Evolutionary conservation across 2,113 vertebrate species (phyloP), one percentile per base, ranked within the genome.

Genomic region (Xiphophorus couchianus): DNA sequence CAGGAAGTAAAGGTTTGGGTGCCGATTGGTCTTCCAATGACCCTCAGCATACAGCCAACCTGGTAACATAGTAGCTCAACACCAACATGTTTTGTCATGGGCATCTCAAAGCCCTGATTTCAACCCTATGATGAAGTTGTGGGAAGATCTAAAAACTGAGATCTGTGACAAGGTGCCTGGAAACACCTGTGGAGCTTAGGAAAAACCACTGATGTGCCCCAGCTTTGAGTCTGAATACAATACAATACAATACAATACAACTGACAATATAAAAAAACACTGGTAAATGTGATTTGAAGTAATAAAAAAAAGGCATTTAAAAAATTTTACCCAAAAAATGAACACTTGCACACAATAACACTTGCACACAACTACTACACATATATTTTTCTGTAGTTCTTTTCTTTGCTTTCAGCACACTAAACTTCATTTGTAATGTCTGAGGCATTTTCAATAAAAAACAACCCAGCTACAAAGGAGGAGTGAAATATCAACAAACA

Each of bases 401-500:
- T 72, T 29, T 69, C 44, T 69, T 54, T 69, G 44, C 11, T 51
- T 9, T 15, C 25, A 25, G 29, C n/a, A 27, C 2, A 28, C 14
- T n/a, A 58, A n/a, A 58, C 22, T 58, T 58, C 25, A 11, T n/a
- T 19, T 11, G 27, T 51, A 51, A 48, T 28, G 25, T 48, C 28
- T 25, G 42, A 13, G 3, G 1, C 31, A n/a, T 69, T 17, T 30
- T 22, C 10, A 33, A 12, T n/a, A 48, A 30, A 66, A 62, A 60
- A n/a, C 17, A 63, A 58, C 27, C n/a, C 17, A 48, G 25, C 12
- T n/a, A 28, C 31, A 22, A 39, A 66, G 37, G 31, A 37, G 9
- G 29, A n/a, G 17, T 37, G 69, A 66, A 60, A 71, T 42, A 74
- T 76, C 64, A 78, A 39, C 72, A 67, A 68, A 64, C 54, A 68